phyloP scores from a whole-genome alignment of 2,113 vertebrate species.

The Chionodraco myersi region DNA sequence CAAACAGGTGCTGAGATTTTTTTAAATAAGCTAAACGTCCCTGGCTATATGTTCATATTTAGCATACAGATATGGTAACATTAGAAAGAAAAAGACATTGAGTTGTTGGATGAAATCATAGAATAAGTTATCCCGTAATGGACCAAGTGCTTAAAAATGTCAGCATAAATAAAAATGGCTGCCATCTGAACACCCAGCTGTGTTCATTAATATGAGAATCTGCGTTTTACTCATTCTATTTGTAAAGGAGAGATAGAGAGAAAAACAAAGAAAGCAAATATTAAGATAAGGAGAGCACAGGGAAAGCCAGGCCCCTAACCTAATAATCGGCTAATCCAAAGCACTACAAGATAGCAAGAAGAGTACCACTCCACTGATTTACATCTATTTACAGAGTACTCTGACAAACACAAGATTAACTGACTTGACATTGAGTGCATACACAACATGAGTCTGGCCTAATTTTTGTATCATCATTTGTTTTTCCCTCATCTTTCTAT shows the following conservation, averaged over 20 bases:
- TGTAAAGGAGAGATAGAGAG: not conserved
- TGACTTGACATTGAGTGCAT: slow-evolving; percentile 41
- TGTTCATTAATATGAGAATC: too few relatives aligned
- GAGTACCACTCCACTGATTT: slow-evolving; percentile 57
- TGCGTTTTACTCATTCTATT: too few relatives aligned
- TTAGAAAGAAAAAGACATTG: too few relatives aligned
- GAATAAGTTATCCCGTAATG: too few relatives aligned
- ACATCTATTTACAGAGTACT: slow-evolving; percentile 45
- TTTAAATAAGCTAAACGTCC: too few relatives aligned
- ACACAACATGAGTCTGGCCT: not conserved
- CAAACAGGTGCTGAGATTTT: too few relatives aligned
- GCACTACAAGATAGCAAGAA: slow-evolving; percentile 31
- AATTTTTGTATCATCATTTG: not conserved
- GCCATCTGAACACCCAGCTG: too few relatives aligned
- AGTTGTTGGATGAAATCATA: too few relatives aligned
- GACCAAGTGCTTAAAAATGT: too few relatives aligned
- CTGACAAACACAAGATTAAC: slow-evolving; percentile 33
- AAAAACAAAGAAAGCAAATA: not conserved
- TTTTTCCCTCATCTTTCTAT: not conserved
- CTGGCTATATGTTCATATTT: too few relatives aligned
- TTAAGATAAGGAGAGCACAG: slow-evolving; percentile 21
- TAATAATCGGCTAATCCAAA: slow-evolving; percentile 41
- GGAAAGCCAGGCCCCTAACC: slow-evolving; percentile 31
- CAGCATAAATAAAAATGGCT: too few relatives aligned
- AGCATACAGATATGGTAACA: too few relatives aligned